phyloP scores from a whole-genome alignment of 1,140 invertebrate genomes.

The Orius insidiosus region DNA sequence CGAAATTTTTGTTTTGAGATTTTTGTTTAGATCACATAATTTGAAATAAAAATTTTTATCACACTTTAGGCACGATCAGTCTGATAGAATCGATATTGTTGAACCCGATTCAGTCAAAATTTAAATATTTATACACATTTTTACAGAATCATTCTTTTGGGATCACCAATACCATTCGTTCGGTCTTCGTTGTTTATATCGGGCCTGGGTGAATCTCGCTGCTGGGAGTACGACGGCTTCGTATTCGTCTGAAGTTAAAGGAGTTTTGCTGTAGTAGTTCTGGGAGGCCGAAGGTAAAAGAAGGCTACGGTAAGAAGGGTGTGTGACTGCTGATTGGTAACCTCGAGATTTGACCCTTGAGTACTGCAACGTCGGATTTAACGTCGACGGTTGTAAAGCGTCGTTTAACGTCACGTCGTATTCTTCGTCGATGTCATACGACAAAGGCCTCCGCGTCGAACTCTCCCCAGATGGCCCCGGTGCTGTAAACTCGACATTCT shows the following conservation, averaged over 20 bases:
- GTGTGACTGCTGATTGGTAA: conserved; percentile 16
- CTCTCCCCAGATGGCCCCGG: conserved; percentile 18
- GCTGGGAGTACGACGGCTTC: conserved; percentile 18
- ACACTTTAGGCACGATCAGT: too few species aligned
- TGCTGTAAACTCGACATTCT: conserved; percentile 18
- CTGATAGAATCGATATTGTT: too few species aligned
- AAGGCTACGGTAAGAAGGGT: conserved; percentile 13
- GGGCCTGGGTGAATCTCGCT: conserved; percentile 5
- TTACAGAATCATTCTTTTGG: background rate
- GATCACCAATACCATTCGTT: conserved; percentile 28
- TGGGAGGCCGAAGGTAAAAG: conserved; percentile 17
- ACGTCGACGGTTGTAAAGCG: conserved; percentile 45
- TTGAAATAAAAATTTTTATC: too few species aligned
- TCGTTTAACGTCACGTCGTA: conserved; percentile 66
- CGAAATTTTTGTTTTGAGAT: too few species aligned
- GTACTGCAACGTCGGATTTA: conserved; percentile 29
- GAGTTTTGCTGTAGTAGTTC: conserved; percentile 13
- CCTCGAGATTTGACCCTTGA: conserved; percentile 17
- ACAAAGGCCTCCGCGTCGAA: conserved; percentile 21
- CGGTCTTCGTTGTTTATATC: conserved; percentile 12
- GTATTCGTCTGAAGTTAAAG: conserved; percentile 13
- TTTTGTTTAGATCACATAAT: too few species aligned
- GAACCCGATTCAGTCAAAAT: too few species aligned
- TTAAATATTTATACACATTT: too few species aligned
- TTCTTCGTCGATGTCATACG: conserved; percentile 41